Base-by-base conservation (phyloP, 92 coral and sea anemone genomes). In the Scolanthus callimorphus region DNA sequence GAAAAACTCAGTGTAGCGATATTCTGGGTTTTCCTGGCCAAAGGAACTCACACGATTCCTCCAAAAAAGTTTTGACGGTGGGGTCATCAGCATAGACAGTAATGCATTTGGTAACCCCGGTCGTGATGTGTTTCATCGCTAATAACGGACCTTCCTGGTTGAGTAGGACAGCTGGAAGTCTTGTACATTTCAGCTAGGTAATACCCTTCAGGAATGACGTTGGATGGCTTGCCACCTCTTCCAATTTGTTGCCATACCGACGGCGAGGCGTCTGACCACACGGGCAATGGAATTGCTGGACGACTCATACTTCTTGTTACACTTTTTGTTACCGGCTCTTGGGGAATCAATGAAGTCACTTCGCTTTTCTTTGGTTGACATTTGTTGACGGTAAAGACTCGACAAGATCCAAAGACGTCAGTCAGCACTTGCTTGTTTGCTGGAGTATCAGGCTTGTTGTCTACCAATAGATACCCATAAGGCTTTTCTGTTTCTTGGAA, bases 191-290 rank as follows among this genome's bases (percentile, higher is more conserved):
- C 72, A 31, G 53, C 59, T 53, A 65, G 31, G 6, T 31, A 17
- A 39, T 65, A 65, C 1, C 72, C 72, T 20, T 65, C 19, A 38
- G 72, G 72, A 31, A 65, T 65, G n/a, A n/a, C n/a, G n/a, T n/a
- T n/a, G n/a, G n/a, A n/a, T n/a, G n/a, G n/a, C n/a, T n/a, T n/a
- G n/a, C n/a, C n/a, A n/a, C n/a, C n/a, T n/a, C n/a, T n/a, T n/a
- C n/a, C n/a, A n/a, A n/a, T n/a, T n/a, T n/a, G n/a, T n/a, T n/a
- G n/a, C n/a, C n/a, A n/a, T n/a, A n/a, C n/a, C n/a, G n/a, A n/a
- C n/a, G n/a, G n/a, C n/a, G n/a, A n/a, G n/a, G n/a, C n/a, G n/a
- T n/a, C n/a, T n/a, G n/a, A n/a, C n/a, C n/a, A n/a, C n/a, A n/a
- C n/a, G n/a, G n/a, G n/a, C n/a, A n/a, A n/a, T n/a, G n/a, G n/a